Conservation (phyloP, 2,113 vertebrate genomes). For the Tupaia tana region DNA sequence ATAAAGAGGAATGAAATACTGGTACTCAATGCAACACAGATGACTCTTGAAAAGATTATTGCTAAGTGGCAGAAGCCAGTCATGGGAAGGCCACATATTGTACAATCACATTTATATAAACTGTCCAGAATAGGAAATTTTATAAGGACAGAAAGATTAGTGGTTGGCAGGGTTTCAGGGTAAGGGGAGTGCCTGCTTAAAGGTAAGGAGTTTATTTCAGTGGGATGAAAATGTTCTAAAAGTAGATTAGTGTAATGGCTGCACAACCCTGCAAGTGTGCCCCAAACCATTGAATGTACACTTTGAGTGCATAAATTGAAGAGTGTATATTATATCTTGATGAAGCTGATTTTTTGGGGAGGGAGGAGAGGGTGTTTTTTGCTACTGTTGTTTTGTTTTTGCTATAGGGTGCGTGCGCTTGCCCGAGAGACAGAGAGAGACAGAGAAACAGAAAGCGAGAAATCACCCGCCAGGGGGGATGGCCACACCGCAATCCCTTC, state of each 20-base stretch:
- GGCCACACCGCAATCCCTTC: too few species aligned
- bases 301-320: constrained; percentile 33
- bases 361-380: too few species aligned
- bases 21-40: not conserved
- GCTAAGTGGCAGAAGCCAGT: not conserved
- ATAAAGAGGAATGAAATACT: not conserved
- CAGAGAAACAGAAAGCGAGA: too few species aligned
- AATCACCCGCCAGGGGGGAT: too few species aligned
- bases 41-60: not conserved
- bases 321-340: not conserved
- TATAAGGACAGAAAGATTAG: constrained; percentile 4
- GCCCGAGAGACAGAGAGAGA: too few species aligned
- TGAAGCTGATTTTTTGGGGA: not conserved
- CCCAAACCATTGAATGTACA: not conserved
- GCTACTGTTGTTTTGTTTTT: too few species aligned
- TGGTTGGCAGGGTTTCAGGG: not conserved
- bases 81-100: not conserved
- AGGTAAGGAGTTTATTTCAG: not conserved
- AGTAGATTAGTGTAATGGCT: constrained; percentile 13
- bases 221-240: not conserved
- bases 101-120: not conserved
- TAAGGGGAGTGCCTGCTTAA: not conserved
- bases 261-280: not conserved
- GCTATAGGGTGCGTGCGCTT: too few species aligned
- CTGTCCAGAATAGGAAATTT: not conserved